These are phyloP conservation scores for Clavelina lepadiformis DNA, from an alignment of 23 tunicate genomes.

Conservation along the genomic window DNA sequence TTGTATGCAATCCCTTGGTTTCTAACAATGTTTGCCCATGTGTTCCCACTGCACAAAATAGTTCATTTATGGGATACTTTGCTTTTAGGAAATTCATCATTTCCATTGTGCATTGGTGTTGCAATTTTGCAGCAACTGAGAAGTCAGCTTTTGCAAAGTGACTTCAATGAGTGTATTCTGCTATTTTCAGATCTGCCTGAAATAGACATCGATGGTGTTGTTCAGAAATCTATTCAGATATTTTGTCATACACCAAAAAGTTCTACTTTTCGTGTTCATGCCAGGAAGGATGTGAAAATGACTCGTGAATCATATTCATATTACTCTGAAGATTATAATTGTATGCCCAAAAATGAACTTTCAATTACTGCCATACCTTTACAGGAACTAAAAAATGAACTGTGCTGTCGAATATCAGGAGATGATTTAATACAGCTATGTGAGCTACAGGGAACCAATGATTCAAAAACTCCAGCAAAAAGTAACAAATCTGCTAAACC, in stretches of 20 bases:
- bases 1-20: conserved; percentile 98
- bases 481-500: conserved; percentile 51
- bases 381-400: conserved; percentile 43
- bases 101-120: conserved; percentile 93
- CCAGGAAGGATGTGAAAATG: conserved; percentile 22
- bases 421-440: conserved; percentile 82
- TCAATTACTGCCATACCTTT: conserved; percentile 53
- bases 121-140: conserved; percentile 86
- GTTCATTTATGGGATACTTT: conserved; percentile 97
- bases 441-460: conserved; percentile 47
- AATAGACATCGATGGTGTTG: conserved; percentile 76
- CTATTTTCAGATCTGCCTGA: conserved; percentile 93
- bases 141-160: conserved; percentile 57
- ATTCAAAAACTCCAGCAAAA: conserved; percentile 86
- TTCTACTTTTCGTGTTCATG: conserved; percentile 73
- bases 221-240: conserved; percentile 65
- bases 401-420: conserved; percentile 80
- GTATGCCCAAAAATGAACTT: conserved; percentile 59
- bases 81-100: conserved; percentile 86
- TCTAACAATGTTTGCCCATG: conserved; percentile 98
- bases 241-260: conserved; percentile 92
- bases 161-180: conserved; percentile 93
- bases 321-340: conserved; percentile 67
- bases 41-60: conserved; percentile 85
- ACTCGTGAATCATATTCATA: conserved; percentile 46